A percentile compares a stretch with the other conserved stretches of the same genome.
phyloP scores from a whole-genome alignment of 2,797 vertebrate genomes.

The Myotis myotis region DNA sequence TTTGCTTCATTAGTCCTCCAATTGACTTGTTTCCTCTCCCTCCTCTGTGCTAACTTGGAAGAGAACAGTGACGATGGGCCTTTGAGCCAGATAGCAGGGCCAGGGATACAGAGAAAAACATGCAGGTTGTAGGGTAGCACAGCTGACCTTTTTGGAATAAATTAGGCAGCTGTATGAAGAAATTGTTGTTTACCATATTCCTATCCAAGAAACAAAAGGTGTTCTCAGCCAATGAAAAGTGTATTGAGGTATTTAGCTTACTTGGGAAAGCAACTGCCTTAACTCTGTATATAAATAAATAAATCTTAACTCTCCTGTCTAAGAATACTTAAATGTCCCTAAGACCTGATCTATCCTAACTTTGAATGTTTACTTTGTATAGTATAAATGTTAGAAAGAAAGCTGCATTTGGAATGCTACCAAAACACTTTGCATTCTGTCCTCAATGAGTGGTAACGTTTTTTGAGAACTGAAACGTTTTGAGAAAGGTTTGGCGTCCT shows the following conservation, averaged over 20 bases:
- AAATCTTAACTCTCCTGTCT: not conserved
- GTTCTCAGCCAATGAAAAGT: not conserved
- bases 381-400: not conserved
- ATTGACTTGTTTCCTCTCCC: not conserved
- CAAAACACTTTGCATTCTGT: not conserved
- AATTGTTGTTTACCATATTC: not conserved
- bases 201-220: not conserved
- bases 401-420: not conserved
- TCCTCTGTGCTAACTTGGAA: not conserved
- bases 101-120: not conserved
- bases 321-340: not conserved
- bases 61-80: not conserved
- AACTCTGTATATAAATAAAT: not conserved
- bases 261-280: not conserved
- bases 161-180: not conserved
- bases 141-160: not conserved
- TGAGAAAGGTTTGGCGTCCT: not conserved
- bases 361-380: not conserved
- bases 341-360: not conserved
- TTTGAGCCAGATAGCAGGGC: not conserved
- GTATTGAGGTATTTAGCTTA: not conserved
- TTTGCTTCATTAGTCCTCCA: not conserved
- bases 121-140: not conserved
- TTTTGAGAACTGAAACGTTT: not conserved
- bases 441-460: not conserved